Percentiles rank a stretch among this genome's conserved stretches.
Evolutionary conservation across 1,140 invertebrate genomes (phyloP).

Genomic region (Drosophila grimshawi): DNA sequence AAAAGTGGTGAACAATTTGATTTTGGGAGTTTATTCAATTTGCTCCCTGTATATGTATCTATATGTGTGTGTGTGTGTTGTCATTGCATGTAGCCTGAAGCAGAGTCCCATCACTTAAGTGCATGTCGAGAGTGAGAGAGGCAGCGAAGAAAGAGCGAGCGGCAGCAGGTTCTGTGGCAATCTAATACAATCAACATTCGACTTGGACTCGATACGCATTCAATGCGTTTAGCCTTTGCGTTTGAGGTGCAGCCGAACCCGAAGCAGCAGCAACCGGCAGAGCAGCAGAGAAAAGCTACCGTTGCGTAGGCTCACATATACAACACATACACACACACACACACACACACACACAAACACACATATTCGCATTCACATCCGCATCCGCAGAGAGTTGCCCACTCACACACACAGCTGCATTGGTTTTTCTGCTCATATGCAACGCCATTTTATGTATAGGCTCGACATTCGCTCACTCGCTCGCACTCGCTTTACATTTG

Average conservation of each 20-base stretch:
- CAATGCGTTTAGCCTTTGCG: conserved; percentile 68
- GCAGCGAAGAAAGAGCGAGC: neutral
- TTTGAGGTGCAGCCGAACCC: conserved; percentile 51
- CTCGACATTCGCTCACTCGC: conserved; percentile 53
- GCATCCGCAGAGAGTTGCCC: conserved; percentile 6
- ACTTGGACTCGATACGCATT: conserved; percentile 75
- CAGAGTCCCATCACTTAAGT: conserved; percentile 54
- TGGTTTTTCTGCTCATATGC: conserved; percentile 64
- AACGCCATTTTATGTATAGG: conserved; percentile 66
- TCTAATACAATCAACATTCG: conserved; percentile 80
- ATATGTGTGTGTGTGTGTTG: conserved; percentile 19
- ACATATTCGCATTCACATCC: conserved; percentile 5
- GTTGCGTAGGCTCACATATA: conserved; percentile 55
- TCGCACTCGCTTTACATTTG: conserved; percentile 30
- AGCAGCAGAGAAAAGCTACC: conserved; percentile 47
- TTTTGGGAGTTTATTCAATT: conserved; percentile 81
- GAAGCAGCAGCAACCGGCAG: neutral
- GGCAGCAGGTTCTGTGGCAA: conserved; percentile 42
- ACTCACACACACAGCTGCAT: conserved; percentile 37
- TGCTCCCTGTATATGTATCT: conserved; percentile 57
- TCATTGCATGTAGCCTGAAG: conserved; percentile 23
- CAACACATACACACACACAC: conserved; percentile 10
- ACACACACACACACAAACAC: conserved; percentile 17
- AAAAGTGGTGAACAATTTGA: conserved; percentile 80
- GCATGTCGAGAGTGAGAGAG: conserved; percentile 35